A percentile compares a stretch with the other conserved stretches of the same genome.
Conservation (phyloP, 2,113 vertebrate genomes). For the Hydropotes inermis region DNA sequence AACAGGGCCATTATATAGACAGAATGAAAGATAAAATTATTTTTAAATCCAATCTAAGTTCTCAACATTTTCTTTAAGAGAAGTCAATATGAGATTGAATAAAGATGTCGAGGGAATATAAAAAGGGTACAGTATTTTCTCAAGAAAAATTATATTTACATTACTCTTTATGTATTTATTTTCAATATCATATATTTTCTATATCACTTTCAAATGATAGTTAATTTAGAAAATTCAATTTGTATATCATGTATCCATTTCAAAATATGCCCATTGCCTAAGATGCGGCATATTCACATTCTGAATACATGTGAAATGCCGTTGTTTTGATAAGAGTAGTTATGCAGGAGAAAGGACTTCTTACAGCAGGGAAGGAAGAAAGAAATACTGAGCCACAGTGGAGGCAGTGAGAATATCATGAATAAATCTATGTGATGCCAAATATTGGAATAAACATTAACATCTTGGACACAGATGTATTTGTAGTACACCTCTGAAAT, state of each 20-base stretch:
- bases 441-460: background rate
- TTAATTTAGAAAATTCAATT: conserved; percentile 2
- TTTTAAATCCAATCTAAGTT: background rate
- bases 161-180: background rate
- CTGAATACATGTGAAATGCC: background rate
- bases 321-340: background rate
- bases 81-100: background rate
- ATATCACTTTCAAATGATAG: background rate
- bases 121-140: background rate
- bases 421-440: background rate
- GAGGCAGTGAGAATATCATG: background rate
- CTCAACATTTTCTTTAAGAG: background rate
- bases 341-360: background rate
- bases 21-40: background rate
- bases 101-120: background rate
- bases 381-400: background rate
- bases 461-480: background rate
- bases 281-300: background rate
- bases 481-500: background rate
- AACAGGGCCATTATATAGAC: background rate
- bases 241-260: background rate
- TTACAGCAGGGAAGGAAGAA: background rate
- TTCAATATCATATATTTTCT: background rate
- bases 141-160: background rate
- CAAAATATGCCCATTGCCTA: background rate